Base-by-base conservation (phyloP, 2,797 vertebrate genomes). In the Monodelphis domestica region DNA sequence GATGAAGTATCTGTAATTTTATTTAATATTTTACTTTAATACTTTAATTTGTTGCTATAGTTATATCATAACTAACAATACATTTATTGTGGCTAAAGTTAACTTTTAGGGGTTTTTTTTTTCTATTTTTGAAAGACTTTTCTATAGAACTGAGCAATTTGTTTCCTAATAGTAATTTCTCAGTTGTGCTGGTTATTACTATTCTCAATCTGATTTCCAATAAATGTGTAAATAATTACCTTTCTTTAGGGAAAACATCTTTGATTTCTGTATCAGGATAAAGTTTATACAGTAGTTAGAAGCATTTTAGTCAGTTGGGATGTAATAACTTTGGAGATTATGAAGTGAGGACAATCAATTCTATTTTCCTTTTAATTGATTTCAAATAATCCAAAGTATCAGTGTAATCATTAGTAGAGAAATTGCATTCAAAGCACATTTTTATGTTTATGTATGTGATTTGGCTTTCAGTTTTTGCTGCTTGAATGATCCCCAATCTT, bases 81-180 rank as follows among this genome's bases (percentile, higher is more conserved):
- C 33, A 10, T 92, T 95, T 87, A 3, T 88, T 93, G 54, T 88
- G 88, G 53, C 4, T 33, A 92, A 90, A 92, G 94, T 93, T 95
- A 87, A 56, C 28, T 92, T 54, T 92, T 4, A 93, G 28, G 87
- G 57, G 90, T 90, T 7, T 4, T 92, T 7, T 4, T 92, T 52
- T 57, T 4, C 90, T n/a, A n/a, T 56, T 92, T 59, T 9, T 92
- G 12, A 87, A 93, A 90, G n/a, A 7, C 26, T 55, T 87, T 89
- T 29, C 45, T 94, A 93, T 57, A 53, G 5, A 89, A 91, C 0
- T 93, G 87, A 91, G 12, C 30, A 54, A 87, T 88, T 95, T 93
- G 5, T 87, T 90, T 92, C 11, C 56, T 11, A 53, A 21, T 70
- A 70, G 5, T 30, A 33, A 63, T 21, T 93, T 38, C 95, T 88